Base-by-base conservation (phyloP, 2,888 invertebrate genomes). In the Lasioglossum leucozonium region DNA sequence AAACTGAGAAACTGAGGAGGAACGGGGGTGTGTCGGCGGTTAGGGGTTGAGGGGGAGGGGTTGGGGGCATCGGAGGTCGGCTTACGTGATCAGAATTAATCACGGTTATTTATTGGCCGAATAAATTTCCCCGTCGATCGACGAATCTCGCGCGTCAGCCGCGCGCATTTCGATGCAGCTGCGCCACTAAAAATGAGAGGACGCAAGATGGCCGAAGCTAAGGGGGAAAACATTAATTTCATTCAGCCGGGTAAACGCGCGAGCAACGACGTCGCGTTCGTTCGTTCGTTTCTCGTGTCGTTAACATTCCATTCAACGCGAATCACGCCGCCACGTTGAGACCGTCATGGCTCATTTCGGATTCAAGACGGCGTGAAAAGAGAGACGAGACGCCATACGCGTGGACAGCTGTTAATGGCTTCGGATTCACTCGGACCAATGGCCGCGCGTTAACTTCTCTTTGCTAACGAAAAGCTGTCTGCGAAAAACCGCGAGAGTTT, bases 81-180 rank as follows among this genome's bases (percentile, higher is more conserved):
- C 84, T 89, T 88, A 89, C 87, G 89, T 82, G 89, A 89, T 89
- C 89, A 79, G 89, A 90, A 91, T 91, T 90, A 90, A 90, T 91
- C 89, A 83, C 77, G 85, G 87, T 90, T 91, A 90, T 90, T 90
- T 90, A 91, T 89, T 82, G 86, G 71, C n/a, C 77, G 87, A 90
- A 91, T 90, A 91, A 91, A 91, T 91, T 55, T 91, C 84, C 51
- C 67, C 82, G 71, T 78, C 88, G 85, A 91, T 90, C 81, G 84
- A 69, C 22, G 82, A 82, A 82, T 86, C 77, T 77, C 78, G 73
- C 72, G 77, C 76, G 80, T 80, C 82, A 73, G 72, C 37, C 79
- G 77, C 26, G 71, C 44, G 44, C 75, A 44, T 80, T 81, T 51
- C 51, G 74, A 82, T 74, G 82, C 84, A 89, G 77, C 87, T 89